Evolutionary conservation across 2,888 invertebrate species (phyloP), one percentile per base, ranked within the genome.

Genomic region (Drosophila setosimentum): DNA sequence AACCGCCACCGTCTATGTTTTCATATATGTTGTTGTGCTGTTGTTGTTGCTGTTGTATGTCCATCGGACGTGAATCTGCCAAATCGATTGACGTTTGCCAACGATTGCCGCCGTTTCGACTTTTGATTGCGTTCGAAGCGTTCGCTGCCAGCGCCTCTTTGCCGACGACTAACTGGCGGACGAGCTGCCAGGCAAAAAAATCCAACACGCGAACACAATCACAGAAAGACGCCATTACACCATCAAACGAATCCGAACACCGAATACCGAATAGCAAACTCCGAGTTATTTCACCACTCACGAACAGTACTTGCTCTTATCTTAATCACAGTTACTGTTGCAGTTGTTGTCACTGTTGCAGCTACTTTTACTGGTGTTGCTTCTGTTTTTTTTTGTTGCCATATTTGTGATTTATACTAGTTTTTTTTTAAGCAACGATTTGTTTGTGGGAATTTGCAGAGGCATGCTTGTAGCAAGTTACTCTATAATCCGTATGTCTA

Each of bases 181-280:
- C 74, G 60, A 65, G 50, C 66, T 61, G 78, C 55, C 63, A 71
- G 49, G 59, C 66, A 42, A 49, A 29, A 37, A 50, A 29, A 16
- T 11, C 49, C 49, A 55, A 68, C 58, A 32, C 62, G 40, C 65
- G 58, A 64, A 63, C 63, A 59, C 66, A 86, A 82, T 80, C 83
- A 86, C 83, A 86, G 68, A 57, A 68, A 83, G 83, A 75, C 82
- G 87, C 84, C 87, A 78, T 68, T 72, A 55, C 55, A 29, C 40
- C 29, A 27, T 54, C 29, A 49, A 59, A 40, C 60, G 13, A 62
- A 40, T 45, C 45, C 76, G 76, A 76, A 55, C 42, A 21, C 62
- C 61, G 61, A 68, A 50, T 54, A 24, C 51, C 40, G 55, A 70
- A 69, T 51, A 63, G 49, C 57, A 69, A 67, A 68, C 54, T 35